These are phyloP conservation scores for Elymnias hypermnestra DNA, from an alignment of 1,140 invertebrate genomes.

Conservation along the genomic window DNA sequence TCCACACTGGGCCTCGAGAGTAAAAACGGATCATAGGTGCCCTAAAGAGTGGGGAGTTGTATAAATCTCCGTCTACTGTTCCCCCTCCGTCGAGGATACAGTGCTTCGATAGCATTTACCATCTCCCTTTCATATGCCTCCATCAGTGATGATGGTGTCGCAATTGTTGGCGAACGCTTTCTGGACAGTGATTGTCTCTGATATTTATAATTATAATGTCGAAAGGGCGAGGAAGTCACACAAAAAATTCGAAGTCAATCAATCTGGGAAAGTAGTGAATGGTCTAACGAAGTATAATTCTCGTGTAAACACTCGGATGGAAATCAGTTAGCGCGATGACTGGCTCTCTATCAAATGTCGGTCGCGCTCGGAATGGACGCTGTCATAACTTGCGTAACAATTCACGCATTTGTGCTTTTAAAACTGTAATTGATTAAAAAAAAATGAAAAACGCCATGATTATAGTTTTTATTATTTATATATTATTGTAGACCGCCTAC, in stretches of 20 bases:
- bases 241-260: constrained; percentile 26
- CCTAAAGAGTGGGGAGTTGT: no score
- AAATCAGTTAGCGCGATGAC: constrained; percentile 40
- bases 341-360: constrained; percentile 36
- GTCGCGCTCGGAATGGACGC: constrained; percentile 17
- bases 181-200: no score
- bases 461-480: no score
- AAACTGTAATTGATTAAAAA: background rate
- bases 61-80: no score
- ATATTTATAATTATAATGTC: background rate
- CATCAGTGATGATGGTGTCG: no score
- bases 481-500: no score
- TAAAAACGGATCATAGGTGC: no score
- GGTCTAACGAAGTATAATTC: constrained; percentile 52
- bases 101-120: no score
- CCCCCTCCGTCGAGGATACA: no score
- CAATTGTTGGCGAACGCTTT: no score
- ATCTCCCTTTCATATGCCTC: no score
- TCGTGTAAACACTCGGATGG: constrained; percentile 40
- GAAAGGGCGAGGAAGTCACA: background rate
- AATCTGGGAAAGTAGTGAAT: constrained; percentile 36
- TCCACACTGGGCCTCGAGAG: no score
- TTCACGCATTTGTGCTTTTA: background rate
- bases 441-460: background rate
- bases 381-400: constrained; percentile 5